Evolutionary conservation across 2,888 invertebrate species (phyloP), one percentile per base, ranked within the genome.

Genomic region (Caenorhabditis becei): DNA sequence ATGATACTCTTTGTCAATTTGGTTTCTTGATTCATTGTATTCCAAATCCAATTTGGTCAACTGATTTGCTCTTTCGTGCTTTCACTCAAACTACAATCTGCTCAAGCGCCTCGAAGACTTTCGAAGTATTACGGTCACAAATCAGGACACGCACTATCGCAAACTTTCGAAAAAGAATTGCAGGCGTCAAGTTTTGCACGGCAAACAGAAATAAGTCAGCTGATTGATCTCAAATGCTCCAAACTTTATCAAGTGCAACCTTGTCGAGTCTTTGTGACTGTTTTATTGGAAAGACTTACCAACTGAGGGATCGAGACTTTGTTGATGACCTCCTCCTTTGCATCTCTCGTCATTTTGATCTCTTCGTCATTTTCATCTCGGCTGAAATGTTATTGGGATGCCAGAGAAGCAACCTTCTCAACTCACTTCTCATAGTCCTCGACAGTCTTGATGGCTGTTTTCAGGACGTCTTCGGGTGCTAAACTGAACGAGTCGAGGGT

Each of bases 401-500:
- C 16, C 20, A 18, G 14, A 44, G 20, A 16, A 18, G 14, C 20
- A 2, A 3, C 20, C n/a, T 49, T 24, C 0, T 44, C 1, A n/a
- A 65, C 70, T 59, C 11, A 63, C 69, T 70, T 35, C 59, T 80
- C 80, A 54, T 65, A 80, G 24, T 80, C 80, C 37, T 80, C 69
- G 23, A 80, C 75, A n/a, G 80, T 75, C n/a, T 75, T 80, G 16
- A 80, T 53, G 5, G 74, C 70, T 3, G 69, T 80, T 23, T 77
- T 77, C 11, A 80, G 44, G 16, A 71, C 62, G 18, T 80, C 80
- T 53, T 77, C 80, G 0, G 80, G 80, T 23, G 80, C 75, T 44
- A 80, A 67, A 80, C 80, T 80, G 32, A 77, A 71, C 5, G 80
- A 80, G 51, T 80, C 77, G 23, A 80, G 62, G 41, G 80, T 80